Conservation (phyloP, 2,113 vertebrate species). For the Elephantulus edwardii region DNA sequence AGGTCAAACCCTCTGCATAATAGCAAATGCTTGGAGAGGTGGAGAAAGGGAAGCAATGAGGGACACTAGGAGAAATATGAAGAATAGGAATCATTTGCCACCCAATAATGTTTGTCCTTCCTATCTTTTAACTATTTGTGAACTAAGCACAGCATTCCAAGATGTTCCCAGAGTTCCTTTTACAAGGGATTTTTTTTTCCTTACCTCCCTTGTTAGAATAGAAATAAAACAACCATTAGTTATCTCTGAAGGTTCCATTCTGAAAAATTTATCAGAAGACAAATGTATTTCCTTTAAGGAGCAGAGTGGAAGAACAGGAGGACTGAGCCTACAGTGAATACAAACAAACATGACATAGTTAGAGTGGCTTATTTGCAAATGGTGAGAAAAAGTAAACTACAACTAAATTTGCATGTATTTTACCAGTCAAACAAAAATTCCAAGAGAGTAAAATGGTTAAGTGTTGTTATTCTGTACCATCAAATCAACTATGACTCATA, state of each 20-base stretch:
- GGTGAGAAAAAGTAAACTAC: background rate
- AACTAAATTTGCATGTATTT: slow-evolving; percentile 26
- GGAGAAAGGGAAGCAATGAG: background rate
- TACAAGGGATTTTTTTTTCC: background rate
- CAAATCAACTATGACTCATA: no score
- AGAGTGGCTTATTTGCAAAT: background rate
- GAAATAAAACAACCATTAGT: slow-evolving; percentile 93
- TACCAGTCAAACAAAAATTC: slow-evolving; percentile 11
- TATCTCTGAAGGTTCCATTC: slow-evolving; percentile 86
- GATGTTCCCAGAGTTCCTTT: background rate
- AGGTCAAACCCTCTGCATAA: background rate
- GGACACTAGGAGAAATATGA: background rate
- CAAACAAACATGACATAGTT: background rate
- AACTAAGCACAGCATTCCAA: background rate
- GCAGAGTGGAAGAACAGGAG: slow-evolving; percentile 84
- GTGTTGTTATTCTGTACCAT: no score
- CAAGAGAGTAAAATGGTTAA: slow-evolving; percentile 21
- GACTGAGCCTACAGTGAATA: slow-evolving; percentile 81
- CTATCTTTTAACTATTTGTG: background rate
- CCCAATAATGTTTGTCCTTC: background rate
- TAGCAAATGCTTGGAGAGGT: background rate
- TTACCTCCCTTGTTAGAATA: slow-evolving; percentile 90
- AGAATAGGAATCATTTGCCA: background rate
- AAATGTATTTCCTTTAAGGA: slow-evolving; percentile 68
- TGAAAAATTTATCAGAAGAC: slow-evolving; percentile 86